phyloP scores from a whole-genome alignment of 2,113 vertebrate species.

The Casuarius casuarius region DNA sequence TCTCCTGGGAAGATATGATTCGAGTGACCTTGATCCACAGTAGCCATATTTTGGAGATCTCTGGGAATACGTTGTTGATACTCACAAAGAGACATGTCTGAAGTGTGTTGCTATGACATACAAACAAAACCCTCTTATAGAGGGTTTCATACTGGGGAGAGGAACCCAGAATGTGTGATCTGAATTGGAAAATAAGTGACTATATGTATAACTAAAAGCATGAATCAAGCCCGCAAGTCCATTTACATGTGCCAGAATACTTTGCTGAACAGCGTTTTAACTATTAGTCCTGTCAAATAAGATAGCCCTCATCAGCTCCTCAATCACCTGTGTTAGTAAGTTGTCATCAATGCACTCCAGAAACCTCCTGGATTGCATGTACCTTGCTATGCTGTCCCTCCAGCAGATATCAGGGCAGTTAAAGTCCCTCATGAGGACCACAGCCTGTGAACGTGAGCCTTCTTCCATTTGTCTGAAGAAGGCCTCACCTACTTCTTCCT shows the following conservation, averaged over 20 bases:
- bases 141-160: not conserved
- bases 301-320: not conserved
- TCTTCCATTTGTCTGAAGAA: too few species aligned
- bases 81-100: not conserved
- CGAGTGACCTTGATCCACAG: not conserved
- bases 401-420: too few species aligned
- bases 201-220: not conserved
- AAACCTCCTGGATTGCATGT: too few species aligned
- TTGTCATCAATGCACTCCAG: not conserved
- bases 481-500: too few species aligned
- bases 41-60: not conserved
- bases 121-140: not conserved
- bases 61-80: not conserved
- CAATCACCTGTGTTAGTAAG: not conserved
- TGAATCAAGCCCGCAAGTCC: not conserved
- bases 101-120: not conserved
- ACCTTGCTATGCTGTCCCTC: too few species aligned
- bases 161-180: not conserved
- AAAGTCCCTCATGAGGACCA: too few species aligned
- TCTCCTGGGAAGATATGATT: constrained; percentile 7
- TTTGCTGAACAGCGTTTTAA: not conserved
- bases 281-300: not conserved
- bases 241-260: not conserved
- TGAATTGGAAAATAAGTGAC: not conserved
- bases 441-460: too few species aligned